A percentile compares a stretch with the other conserved stretches of the same genome.
These are phyloP conservation scores for Sprattus sprattus DNA, from an alignment of 2,113 vertebrate genomes.

Conservation along the genomic window DNA sequence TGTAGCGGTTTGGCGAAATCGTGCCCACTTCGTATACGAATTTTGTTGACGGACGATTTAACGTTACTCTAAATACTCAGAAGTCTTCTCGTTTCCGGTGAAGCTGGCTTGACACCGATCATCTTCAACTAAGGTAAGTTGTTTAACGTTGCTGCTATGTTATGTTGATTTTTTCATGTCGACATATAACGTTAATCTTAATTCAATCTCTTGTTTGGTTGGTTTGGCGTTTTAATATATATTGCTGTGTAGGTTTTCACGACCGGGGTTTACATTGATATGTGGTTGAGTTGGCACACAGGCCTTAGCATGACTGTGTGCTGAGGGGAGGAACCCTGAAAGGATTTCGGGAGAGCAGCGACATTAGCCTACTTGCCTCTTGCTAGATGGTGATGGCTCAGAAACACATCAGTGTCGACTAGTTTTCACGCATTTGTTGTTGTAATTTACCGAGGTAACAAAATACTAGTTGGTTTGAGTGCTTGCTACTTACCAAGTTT, in stretches of 20 bases:
- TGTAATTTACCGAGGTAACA: not conserved
- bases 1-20: not conserved
- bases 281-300: not conserved
- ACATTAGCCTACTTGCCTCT: not conserved
- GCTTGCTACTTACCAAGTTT: not conserved
- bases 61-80: not conserved
- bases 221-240: not conserved
- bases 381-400: not conserved
- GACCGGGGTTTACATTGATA: not conserved
- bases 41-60: not conserved
- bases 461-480: not conserved
- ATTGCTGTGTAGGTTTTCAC: not conserved
- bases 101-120: slow-evolving; percentile 37
- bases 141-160: not conserved
- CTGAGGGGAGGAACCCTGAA: not conserved
- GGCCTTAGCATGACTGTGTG: not conserved
- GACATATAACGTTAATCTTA: not conserved
- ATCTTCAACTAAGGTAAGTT: slow-evolving; percentile 38
- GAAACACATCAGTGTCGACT: not conserved
- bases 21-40: not conserved
- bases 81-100: not conserved
- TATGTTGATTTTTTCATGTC: not conserved
- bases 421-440: not conserved
- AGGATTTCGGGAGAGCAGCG: not conserved
- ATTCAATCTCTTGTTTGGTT: not conserved